Base-by-base conservation (phyloP, 92 coral and sea anemone species). In the Plumapathes pennacea region DNA sequence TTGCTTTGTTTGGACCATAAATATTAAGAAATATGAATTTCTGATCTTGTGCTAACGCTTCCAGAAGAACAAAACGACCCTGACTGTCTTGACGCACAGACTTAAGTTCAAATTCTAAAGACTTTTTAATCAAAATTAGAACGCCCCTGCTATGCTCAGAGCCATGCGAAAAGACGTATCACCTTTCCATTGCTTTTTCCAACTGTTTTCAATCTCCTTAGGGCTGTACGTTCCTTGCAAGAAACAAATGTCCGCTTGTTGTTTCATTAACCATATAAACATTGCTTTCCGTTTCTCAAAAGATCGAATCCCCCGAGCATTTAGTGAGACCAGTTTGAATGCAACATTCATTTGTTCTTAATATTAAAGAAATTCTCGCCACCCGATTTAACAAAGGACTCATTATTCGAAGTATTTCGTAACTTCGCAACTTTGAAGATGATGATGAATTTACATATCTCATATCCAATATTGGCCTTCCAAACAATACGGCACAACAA, bases 281-380 rank as follows among this genome's bases (percentile, higher is more conserved):
- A 62, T 27, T 15, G 69, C 38, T 53, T 58, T 62, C 10, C 83
- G 64, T 31, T 68, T 75, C 34, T 66, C 59, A 38, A 25, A 54
- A 54, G 67, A 53, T 4, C 84, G 74, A 12, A 82, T 40, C 19
- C 89, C 84, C 12, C 74, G 68, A 29, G 60, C 89, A 76, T 75
- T 76, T 50, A 76, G 51, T 25, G 72, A 73, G 37, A 73, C 22
- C 40, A 62, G 25, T 4, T 50, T 47, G 32, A 59, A 54, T 3
- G 28, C 38, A 45, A 68, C 47, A 38, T 68, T 66, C 28, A 47
- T 64, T n/a, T n/a, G n/a, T n/a, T n/a, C n/a, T n/a, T n/a, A n/a
- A n/a, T n/a, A n/a, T n/a, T n/a, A n/a, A n/a, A n/a, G n/a, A n/a
- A n/a, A n/a, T n/a, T n/a, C n/a, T n/a, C n/a, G n/a, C n/a, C n/a